Percentiles rank a stretch among this genome's conserved stretches.
These are phyloP conservation scores for Metridium senile DNA, from an alignment of 92 coral and sea anemone genomes.

Conservation along the genomic window DNA sequence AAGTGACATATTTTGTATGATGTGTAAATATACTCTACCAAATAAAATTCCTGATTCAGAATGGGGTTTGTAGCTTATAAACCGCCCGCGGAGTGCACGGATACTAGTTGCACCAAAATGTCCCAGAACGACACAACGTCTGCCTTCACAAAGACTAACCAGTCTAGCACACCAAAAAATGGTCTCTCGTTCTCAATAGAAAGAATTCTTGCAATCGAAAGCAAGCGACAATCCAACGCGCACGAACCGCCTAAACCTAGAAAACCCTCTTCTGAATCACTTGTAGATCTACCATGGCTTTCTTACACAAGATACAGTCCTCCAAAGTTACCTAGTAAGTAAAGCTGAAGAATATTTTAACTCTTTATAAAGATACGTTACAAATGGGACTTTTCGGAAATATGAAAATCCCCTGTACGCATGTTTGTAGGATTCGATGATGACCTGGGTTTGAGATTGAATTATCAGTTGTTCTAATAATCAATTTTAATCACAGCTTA, in stretches of 20 bases:
- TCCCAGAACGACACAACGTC: not conserved
- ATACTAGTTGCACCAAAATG: not conserved
- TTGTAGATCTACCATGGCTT: conserved; percentile 75
- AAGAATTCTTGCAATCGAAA: conserved; percentile 62
- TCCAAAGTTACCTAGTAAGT: conserved; percentile 98
- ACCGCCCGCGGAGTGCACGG: conserved; percentile 13
- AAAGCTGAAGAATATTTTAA: no score
- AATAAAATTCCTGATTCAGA: conserved; percentile 69
- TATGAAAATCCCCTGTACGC: no score
- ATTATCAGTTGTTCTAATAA: not conserved
- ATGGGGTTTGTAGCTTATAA: conserved; percentile 30
- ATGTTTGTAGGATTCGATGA: no score
- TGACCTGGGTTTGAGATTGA: not conserved
- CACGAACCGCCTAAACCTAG: not conserved
- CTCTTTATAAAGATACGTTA: no score
- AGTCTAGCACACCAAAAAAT: not conserved
- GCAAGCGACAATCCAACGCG: conserved; percentile 3
- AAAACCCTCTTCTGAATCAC: not conserved
- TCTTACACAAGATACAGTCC: conserved; percentile 91
- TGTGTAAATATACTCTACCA: conserved; percentile 77
- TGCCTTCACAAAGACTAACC: not conserved
- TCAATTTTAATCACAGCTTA: conserved; percentile 12
- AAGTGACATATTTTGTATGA: conserved; percentile 68
- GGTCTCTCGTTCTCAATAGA: conserved; percentile 80
- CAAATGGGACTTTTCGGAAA: no score